These are phyloP conservation scores for Romanogobio albipinnatus DNA, from an alignment of 2,113 vertebrate genomes.

Conservation along the genomic window DNA sequence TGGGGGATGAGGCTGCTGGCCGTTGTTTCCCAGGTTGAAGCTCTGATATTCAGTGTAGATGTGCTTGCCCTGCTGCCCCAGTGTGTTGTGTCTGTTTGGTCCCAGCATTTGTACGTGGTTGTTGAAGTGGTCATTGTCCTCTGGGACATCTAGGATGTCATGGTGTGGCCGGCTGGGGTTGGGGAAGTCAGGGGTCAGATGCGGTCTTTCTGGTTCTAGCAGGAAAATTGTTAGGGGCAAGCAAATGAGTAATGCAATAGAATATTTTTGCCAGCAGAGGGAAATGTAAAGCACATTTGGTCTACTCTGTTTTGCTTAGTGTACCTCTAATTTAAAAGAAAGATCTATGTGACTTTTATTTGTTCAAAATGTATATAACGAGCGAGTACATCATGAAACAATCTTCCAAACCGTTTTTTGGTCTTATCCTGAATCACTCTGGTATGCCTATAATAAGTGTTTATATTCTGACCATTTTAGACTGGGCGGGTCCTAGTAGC, in stretches of 20 bases:
- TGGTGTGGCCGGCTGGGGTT: slow-evolving; percentile 79
- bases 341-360: too few species aligned
- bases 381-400: too few species aligned
- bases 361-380: too few species aligned
- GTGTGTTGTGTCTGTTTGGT: slow-evolving; percentile 78
- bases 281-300: neutral
- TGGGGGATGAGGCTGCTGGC: slow-evolving; percentile 71
- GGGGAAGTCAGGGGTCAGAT: slow-evolving; percentile 83
- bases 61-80: slow-evolving; percentile 85
- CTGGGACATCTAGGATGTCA: slow-evolving; percentile 89
- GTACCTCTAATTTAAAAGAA: too few species aligned
- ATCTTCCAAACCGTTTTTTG: too few species aligned
- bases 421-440: too few species aligned
- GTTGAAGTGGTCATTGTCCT: slow-evolving; percentile 76
- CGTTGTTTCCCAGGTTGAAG: slow-evolving; percentile 68
- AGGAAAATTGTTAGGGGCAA: slow-evolving; percentile 61
- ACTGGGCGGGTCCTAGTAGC: too few species aligned
- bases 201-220: slow-evolving; percentile 73
- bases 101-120: slow-evolving; percentile 88
- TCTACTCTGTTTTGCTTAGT: neutral
- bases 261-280: slow-evolving; percentile 44
- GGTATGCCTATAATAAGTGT: too few species aligned
- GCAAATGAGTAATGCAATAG: slow-evolving; percentile 61
- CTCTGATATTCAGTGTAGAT: slow-evolving; percentile 89
- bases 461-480: too few species aligned